Conservation (phyloP, 2,113 vertebrate species). For the Ophthalmolycus amberensis region DNA sequence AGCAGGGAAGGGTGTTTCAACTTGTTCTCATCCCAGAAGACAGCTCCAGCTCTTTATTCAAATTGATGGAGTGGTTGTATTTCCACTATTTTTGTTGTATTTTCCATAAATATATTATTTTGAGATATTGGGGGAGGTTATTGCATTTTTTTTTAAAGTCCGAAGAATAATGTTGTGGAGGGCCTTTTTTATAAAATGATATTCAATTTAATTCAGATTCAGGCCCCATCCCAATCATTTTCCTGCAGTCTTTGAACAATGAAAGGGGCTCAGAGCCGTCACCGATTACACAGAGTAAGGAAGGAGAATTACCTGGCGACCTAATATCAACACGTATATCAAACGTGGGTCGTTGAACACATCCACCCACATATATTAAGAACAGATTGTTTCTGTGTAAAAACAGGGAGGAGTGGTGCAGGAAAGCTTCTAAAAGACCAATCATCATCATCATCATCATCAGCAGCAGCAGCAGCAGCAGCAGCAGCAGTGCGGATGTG, state of each 20-base stretch:
- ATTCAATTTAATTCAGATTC: not conserved
- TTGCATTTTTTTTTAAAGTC: not conserved
- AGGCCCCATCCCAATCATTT: not conserved
- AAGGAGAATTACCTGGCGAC: not conserved
- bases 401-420: not conserved
- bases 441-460: constrained; percentile 18
- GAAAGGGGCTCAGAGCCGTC: not conserved
- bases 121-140: not conserved
- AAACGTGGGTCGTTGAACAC: not conserved
- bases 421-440: constrained; percentile 37
- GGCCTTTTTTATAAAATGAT: not conserved
- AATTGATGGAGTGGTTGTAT: not conserved
- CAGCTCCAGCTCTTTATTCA: not conserved
- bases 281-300: not conserved
- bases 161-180: not conserved
- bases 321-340: not conserved
- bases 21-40: not conserved
- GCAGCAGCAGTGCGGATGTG: constrained; percentile 33
- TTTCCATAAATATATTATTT: not conserved
- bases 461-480: constrained; percentile 3
- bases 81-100: not conserved
- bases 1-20: too few species aligned
- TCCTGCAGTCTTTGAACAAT: not conserved
- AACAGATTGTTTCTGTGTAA: constrained; percentile 13
- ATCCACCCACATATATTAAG: not conserved